Conservation (phyloP, 2,797 vertebrate species). For the Sus cebifrons region DNA sequence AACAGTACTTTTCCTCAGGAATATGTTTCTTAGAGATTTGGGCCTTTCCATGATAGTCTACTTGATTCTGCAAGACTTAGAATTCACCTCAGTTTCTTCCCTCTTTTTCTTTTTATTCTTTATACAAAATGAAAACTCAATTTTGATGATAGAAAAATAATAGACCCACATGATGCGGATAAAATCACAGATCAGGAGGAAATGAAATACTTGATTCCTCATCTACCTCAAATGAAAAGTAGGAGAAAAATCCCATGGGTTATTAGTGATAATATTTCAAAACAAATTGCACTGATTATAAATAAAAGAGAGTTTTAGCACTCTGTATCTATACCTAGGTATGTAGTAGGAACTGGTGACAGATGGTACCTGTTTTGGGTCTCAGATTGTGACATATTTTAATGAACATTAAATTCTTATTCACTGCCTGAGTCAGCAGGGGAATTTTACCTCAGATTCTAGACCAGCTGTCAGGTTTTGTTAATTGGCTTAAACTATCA, state of each 20-base stretch:
- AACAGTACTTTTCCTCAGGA: neutral
- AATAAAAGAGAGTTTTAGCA: conserved; percentile 30
- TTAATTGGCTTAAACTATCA: conserved; percentile 87
- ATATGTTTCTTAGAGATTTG: neutral
- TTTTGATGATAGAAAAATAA: neutral
- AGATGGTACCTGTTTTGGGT: conserved; percentile 84
- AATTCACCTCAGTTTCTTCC: neutral
- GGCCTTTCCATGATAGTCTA: neutral
- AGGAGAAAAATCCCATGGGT: neutral
- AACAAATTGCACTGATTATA: conserved; percentile 64
- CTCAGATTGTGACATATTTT: conserved; percentile 86
- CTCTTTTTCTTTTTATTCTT: conserved; percentile 54
- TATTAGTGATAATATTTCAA: conserved; percentile 72
- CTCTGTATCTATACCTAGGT: conserved; percentile 65
- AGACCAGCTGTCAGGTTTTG: conserved; percentile 81
- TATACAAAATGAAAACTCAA: neutral
- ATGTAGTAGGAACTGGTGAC: conserved; percentile 74
- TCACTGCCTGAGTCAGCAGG: conserved; percentile 83
- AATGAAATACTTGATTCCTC: neutral
- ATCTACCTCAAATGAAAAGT: neutral
- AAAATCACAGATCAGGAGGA: neutral
- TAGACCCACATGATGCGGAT: neutral
- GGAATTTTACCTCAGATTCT: conserved; percentile 85
- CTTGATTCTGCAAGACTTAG: neutral
- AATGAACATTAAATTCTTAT: conserved; percentile 85